phyloP scores from a whole-genome alignment of 1,140 invertebrate genomes.

The Antheraea mylitta region DNA sequence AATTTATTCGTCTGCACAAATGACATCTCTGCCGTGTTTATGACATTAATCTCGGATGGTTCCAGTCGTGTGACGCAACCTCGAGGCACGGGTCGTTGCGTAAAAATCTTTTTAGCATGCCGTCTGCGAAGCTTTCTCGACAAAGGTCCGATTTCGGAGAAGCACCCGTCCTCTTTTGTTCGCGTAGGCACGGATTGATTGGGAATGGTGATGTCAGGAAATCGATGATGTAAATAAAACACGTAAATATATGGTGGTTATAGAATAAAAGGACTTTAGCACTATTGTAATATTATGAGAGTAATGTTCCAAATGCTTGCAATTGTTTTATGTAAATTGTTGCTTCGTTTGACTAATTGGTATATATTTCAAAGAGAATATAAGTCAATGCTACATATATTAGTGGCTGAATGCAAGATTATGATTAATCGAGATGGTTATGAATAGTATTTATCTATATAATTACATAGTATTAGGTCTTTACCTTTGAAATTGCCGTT shows the following conservation, averaged over 20 bases:
- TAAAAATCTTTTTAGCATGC: slow-evolving; percentile 67
- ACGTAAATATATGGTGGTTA: slow-evolving; percentile 15
- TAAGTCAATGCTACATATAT: too few relatives aligned
- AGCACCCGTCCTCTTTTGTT: slow-evolving; percentile 60
- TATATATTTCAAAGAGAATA: too few relatives aligned
- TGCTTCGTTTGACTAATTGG: too few relatives aligned
- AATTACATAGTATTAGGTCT: too few relatives aligned
- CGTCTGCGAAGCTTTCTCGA: slow-evolving; percentile 56
- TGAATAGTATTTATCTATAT: too few relatives aligned
- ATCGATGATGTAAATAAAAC: slow-evolving; percentile 53
- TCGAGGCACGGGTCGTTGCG: slow-evolving; percentile 40
- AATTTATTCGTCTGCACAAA: neutral
- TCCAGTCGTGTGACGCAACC: slow-evolving; percentile 43
- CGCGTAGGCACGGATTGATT: slow-evolving; percentile 16
- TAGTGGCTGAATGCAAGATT: too few relatives aligned
- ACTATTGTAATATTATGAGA: too few relatives aligned
- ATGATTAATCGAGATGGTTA: too few relatives aligned
- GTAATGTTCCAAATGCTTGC: too few relatives aligned
- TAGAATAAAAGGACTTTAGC: neutral
- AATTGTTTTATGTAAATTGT: too few relatives aligned
- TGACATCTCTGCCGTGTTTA: slow-evolving; percentile 15
- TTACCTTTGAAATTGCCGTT: too few relatives aligned
- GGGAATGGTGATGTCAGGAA: slow-evolving; percentile 63
- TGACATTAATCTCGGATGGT: slow-evolving; percentile 26
- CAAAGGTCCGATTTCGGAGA: slow-evolving; percentile 40